phyloP scores from a whole-genome alignment of 2,113 vertebrate species.

The Colius striatus region DNA sequence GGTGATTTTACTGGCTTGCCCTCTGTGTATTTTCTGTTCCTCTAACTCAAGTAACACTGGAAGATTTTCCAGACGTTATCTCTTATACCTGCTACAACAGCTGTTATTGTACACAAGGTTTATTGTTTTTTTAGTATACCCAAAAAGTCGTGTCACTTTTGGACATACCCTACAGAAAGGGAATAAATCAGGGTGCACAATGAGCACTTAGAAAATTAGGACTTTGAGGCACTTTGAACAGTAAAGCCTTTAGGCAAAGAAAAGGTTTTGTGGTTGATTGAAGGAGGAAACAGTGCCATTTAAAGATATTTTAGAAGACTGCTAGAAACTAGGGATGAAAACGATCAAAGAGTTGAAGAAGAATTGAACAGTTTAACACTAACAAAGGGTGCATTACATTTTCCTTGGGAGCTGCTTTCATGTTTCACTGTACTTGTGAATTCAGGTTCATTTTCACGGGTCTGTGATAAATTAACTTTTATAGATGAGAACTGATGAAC shows the following conservation, averaged over 20 bases:
- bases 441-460: constrained; percentile 11
- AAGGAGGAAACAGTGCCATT: neutral
- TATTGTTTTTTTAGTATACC: neutral
- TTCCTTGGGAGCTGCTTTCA: neutral
- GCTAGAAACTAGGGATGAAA: neutral
- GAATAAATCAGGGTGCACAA: neutral
- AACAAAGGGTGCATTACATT: neutral
- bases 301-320: neutral
- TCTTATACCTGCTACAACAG: neutral
- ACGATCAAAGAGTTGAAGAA: neutral
- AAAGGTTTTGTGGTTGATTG: neutral
- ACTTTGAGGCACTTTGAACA: neutral
- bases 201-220: neutral
- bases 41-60: neutral
- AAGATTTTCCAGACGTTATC: neutral
- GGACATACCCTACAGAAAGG: neutral
- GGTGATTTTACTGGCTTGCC: neutral
- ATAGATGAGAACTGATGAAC: neutral
- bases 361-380: neutral
- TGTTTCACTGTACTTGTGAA: neutral
- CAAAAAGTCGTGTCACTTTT: neutral
- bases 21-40: neutral
- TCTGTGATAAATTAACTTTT: neutral
- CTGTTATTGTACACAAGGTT: neutral
- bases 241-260: neutral